Evolutionary conservation across 1,140 invertebrate genomes (phyloP), one percentile per base, ranked within the genome.

Genomic region (Pinna nobilis): DNA sequence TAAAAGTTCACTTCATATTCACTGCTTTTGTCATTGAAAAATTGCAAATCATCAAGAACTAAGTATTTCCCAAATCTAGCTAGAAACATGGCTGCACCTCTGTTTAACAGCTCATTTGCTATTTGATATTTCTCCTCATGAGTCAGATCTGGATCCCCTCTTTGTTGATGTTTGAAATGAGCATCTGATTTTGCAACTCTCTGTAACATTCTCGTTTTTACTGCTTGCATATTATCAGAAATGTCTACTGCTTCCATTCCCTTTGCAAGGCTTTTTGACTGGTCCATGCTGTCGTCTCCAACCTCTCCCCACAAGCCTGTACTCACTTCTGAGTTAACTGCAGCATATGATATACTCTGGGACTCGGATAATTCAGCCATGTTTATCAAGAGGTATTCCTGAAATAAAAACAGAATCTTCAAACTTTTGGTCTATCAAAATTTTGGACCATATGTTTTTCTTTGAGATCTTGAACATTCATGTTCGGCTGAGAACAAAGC

Each of bases 81-180:
- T 1, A 97, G 86, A 88, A 97, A 97, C 35, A 90, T 89, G 18
- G 89, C 88, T 9, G 92, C 91, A 80, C 92, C 94, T 79, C 92
- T 91, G 32, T 91, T 83, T 35, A 94, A 92, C n/a, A 94, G 76
- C 51, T 93, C 89, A 60, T 83, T 78, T 0, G 94, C 94, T 67
- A 95, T 94, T 75, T 90, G 81, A 81, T 90, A 88, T 88, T 96
- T 96, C 82, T 97, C 93, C 13, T 88, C 81, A 3, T 89, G 85
- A 1, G 90, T 91, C 47, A 96, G 85, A 82, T 96, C 94, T 7
- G 91, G 90, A 85, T 96, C 94, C 77, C 92, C 92, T 67, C 92
- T 90, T 89, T 96, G 95, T 84, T 96, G 94, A 84, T 93, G 94
- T 87, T 94, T 94, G 78, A 95, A 95, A 71, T 87, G 85, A 20